Base-by-base conservation (phyloP, 2,797 vertebrate genomes). In the Scolopax bukidnonensis region DNA sequence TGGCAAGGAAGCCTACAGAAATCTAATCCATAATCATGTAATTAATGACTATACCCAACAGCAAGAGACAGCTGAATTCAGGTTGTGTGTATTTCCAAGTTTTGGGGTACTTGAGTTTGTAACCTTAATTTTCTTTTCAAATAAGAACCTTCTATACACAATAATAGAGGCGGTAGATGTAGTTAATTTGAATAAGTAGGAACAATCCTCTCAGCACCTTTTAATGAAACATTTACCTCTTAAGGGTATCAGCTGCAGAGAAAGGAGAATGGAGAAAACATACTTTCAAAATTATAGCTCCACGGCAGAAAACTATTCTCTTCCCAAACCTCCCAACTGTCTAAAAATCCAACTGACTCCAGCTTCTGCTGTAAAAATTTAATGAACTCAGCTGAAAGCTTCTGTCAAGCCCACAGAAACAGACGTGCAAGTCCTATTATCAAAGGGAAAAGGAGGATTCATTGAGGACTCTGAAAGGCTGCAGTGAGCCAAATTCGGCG, bases 321-420 rank as follows among this genome's bases (percentile, higher is more conserved):
- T 88, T 94, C 70, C 57, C 87, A 94, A 97, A 88, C 77, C 25
- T 87, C 74, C 84, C 70, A 76, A 53, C 74, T 84, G 86, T n/a
- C 74, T 93, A 67, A 90, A 94, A 97, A 94, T 76, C 70, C 89
- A 95, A 92, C 54, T 41, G 64, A 93, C 73, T 92, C 56, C 68
- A 95, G 84, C 75, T 93, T 90, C 61, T 56, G 28, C 84, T 64
- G 70, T 96, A 96, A 96, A 96, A 96, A 95, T 78, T 90, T 92
- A 96, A 96, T 96, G 93, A 96, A 94, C 89, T 92, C 89, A 92
- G 78, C 94, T 89, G 93, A 96, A 96, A 95, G 95, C 90, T 91
- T 89, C 94, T 95, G 91, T 84, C 94, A 97, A 69, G 45, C 45
- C 63, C 81, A 95, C 71, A 96, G 93, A 95, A 93, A 94, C 61